Conservation (phyloP, 1,140 invertebrate species). For the Drosophila triauraria region DNA sequence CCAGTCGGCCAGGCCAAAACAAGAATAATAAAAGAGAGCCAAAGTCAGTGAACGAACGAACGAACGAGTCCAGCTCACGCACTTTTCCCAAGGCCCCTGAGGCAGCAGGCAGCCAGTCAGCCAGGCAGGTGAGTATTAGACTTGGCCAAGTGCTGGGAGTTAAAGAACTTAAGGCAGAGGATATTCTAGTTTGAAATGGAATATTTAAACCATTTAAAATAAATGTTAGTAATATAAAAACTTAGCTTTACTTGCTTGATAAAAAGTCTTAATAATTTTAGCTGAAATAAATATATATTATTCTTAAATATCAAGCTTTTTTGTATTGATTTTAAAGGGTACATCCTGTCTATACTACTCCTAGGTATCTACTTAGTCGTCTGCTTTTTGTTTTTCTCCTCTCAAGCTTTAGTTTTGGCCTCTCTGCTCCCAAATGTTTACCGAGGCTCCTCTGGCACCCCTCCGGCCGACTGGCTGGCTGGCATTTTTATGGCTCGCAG, state of each 20-base stretch:
- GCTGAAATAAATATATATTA: background rate
- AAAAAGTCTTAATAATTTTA: too few relatives aligned
- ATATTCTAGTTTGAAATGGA: too few relatives aligned
- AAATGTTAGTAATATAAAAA: background rate
- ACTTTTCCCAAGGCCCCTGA: conserved; percentile 38
- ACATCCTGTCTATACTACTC: background rate
- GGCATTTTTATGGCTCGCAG: conserved; percentile 63
- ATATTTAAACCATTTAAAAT: background rate
- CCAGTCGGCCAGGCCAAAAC: conserved; percentile 50
- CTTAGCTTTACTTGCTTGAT: too few relatives aligned
- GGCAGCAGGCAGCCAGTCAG: background rate
- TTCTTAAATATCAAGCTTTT: rapidly evolving
- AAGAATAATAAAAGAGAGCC: conserved; percentile 36
- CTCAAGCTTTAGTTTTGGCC: conserved; percentile 5
- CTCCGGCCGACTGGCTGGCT: conserved; percentile 4
- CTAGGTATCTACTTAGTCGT: conserved; percentile 20
- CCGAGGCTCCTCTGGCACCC: conserved; percentile 30
- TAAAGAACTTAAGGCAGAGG: too few relatives aligned
- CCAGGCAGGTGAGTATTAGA: background rate
- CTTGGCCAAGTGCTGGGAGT: background rate
- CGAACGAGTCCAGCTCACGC: conserved; percentile 64
- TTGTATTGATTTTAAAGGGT: background rate
- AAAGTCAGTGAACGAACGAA: conserved; percentile 68
- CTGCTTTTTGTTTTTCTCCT: conserved; percentile 30
- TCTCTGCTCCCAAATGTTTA: conserved; percentile 16